phyloP scores from a whole-genome alignment of 1,140 invertebrate genomes.

The Agrilus planipennis region DNA sequence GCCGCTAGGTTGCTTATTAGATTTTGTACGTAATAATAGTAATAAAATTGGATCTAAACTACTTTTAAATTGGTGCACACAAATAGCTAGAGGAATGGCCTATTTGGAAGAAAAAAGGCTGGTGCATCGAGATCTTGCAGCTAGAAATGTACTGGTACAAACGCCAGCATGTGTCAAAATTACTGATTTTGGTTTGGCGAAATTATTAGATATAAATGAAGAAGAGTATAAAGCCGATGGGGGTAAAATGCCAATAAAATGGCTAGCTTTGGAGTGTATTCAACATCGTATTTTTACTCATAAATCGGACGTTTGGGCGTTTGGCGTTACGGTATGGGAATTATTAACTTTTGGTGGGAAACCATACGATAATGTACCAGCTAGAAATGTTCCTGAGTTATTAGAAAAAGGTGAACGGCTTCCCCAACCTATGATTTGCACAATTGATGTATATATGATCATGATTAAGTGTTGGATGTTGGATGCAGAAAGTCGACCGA shows the following conservation, averaged over 20 bases:
- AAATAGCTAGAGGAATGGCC: conserved; percentile 95
- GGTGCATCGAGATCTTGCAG: conserved; percentile 92
- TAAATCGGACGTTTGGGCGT: conserved; percentile 98
- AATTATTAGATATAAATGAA: conserved; percentile 87
- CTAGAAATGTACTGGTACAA: conserved; percentile 92
- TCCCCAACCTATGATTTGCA: conserved; percentile 83
- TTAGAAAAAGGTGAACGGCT: conserved; percentile 88
- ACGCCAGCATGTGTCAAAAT: conserved; percentile 92
- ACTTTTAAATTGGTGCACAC: conserved; percentile 93
- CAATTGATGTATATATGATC: conserved; percentile 92
- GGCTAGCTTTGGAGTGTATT: conserved; percentile 95
- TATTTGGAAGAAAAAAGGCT: conserved; percentile 90
- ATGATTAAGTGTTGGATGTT: conserved; percentile 97
- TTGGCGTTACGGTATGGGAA: conserved; percentile 97
- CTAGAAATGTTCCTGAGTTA: conserved; percentile 81
- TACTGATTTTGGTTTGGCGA: conserved; percentile 96
- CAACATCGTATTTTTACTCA: conserved; percentile 93
- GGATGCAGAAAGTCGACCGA: conserved; percentile 85
- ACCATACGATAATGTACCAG: conserved; percentile 85
- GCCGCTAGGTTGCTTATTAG: conserved; percentile 89
- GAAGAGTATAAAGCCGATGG: conserved; percentile 94
- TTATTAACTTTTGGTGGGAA: conserved; percentile 86
- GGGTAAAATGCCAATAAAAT: conserved; percentile 98
- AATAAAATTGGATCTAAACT: conserved; percentile 92
- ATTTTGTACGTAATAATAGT: conserved; percentile 87